Conservation (phyloP, 2,113 vertebrate species). For the Morone chrysops region DNA sequence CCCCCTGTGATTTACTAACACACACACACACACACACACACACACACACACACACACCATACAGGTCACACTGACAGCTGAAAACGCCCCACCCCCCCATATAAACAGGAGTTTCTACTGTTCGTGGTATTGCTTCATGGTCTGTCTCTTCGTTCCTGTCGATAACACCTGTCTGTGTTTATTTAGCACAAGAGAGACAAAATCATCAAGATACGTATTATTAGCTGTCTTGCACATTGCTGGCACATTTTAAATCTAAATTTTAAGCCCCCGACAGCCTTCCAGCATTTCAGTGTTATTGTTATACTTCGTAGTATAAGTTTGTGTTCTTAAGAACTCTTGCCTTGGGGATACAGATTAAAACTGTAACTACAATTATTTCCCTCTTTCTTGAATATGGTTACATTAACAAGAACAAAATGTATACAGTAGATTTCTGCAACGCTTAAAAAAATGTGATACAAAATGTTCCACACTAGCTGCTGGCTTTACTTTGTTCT, state of each 20-base stretch:
- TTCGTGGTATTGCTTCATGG: not conserved
- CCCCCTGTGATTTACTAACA: no score
- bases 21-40: no score
- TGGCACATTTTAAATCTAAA: not conserved
- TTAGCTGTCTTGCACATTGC: not conserved
- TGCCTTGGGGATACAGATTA: conserved; percentile 3
- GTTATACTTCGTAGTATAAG: not conserved
- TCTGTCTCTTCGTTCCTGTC: conserved; percentile 1
- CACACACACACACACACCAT: not conserved
- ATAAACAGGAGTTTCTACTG: no score
- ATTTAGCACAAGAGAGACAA: not conserved
- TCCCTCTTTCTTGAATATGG: not conserved
- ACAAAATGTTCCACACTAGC: not conserved
- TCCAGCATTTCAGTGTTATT: conserved; percentile 7
- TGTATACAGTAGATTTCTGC: not conserved
- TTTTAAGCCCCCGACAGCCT: conserved; percentile 10
- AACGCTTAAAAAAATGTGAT: not conserved
- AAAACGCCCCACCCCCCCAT: not conserved
- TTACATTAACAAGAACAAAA: conserved; percentile 25
- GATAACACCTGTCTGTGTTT: not conserved
- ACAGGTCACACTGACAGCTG: not conserved
- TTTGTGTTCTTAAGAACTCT: conserved; percentile 16
- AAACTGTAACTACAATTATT: not conserved
- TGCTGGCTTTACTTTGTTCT: conserved; percentile 17
- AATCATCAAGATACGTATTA: not conserved